A percentile compares a stretch with the other conserved stretches of the same genome.
These are phyloP conservation scores for Mylabris phalerata DNA, from an alignment of 1,140 invertebrate genomes.

Conservation along the genomic window DNA sequence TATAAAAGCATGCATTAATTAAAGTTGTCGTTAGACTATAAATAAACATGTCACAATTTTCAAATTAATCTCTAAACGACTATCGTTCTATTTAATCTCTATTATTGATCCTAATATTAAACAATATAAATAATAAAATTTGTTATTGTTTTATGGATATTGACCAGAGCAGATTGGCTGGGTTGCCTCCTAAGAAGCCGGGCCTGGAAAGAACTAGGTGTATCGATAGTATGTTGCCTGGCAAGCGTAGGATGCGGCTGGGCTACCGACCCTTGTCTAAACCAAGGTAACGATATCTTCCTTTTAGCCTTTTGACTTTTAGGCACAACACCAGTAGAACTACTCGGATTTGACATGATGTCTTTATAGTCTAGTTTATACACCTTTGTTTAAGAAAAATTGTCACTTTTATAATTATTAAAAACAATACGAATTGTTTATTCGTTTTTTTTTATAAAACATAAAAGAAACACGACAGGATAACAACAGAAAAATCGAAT, in stretches of 20 bases:
- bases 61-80: too few relatives aligned
- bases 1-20: too few relatives aligned
- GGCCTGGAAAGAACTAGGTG: constrained; percentile 72
- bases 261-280: constrained; percentile 67
- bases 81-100: too few relatives aligned
- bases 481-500: background rate
- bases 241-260: constrained; percentile 62
- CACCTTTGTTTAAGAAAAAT: too few relatives aligned
- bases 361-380: background rate
- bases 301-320: constrained; percentile 63
- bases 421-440: too few relatives aligned
- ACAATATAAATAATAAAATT: background rate
- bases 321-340: constrained; percentile 43
- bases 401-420: too few relatives aligned
- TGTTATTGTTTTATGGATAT: constrained; percentile 14
- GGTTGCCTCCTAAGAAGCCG: constrained; percentile 54
- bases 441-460: too few relatives aligned
- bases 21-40: too few relatives aligned
- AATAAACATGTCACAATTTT: too few relatives aligned
- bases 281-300: constrained; percentile 85
- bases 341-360: constrained; percentile 20
- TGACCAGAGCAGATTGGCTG: constrained; percentile 44
- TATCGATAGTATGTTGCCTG: constrained; percentile 84
- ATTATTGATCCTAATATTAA: background rate
- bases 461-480: too few relatives aligned